Conservation (phyloP, 2,888 invertebrate species). For the Nymphalis urticae region DNA sequence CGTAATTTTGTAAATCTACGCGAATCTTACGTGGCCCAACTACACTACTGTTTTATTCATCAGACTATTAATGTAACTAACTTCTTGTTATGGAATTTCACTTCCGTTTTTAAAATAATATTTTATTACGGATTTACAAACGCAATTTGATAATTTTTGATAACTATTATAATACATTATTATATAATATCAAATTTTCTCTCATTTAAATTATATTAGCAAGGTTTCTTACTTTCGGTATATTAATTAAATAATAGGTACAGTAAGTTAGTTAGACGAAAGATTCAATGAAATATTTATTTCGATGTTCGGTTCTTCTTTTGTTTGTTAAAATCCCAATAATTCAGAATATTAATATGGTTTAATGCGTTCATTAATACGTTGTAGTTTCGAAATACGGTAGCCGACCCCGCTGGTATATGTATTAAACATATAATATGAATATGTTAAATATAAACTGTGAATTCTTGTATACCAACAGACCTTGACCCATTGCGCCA, state of each 20-base stretch:
- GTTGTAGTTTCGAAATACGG: constrained; percentile 27
- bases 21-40: constrained; percentile 4
- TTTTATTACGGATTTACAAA: not conserved
- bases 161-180: too few species aligned
- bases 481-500: constrained; percentile 53
- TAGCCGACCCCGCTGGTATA: constrained; percentile 23
- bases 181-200: too few species aligned
- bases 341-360: constrained; percentile 9
- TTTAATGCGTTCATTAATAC: constrained; percentile 18
- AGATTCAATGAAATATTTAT: too few species aligned
- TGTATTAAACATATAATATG: constrained; percentile 25
- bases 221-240: too few species aligned
- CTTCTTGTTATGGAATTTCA: not conserved
- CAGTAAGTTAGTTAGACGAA: too few species aligned
- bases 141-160: too few species aligned
- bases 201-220: too few species aligned
- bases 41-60: constrained; percentile 3
- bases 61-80: not conserved
- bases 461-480: constrained; percentile 40
- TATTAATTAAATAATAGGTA: too few species aligned
- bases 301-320: not conserved
- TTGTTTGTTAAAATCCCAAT: constrained; percentile 5
- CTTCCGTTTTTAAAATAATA: not conserved
- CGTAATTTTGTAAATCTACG: not conserved
- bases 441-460: constrained; percentile 32